These are phyloP conservation scores for Nyctalus aviator DNA, from an alignment of 2,797 vertebrate species.

Conservation along the genomic window DNA sequence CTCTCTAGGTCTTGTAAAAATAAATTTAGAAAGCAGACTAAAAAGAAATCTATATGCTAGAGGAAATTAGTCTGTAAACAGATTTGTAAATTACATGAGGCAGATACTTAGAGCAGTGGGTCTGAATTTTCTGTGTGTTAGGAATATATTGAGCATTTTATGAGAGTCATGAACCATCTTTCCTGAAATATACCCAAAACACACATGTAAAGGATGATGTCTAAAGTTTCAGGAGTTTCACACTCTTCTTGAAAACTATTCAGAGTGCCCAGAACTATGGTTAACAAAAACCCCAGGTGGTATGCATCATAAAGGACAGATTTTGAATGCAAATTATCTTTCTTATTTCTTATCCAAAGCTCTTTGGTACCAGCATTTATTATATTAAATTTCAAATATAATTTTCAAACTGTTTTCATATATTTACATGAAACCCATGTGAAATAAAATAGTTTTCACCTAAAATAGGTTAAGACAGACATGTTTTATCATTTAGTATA, in stretches of 20 bases:
- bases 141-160: background rate
- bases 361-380: background rate
- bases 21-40: background rate
- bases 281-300: background rate
- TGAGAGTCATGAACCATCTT: background rate
- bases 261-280: background rate
- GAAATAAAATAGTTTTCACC: constrained; percentile 16
- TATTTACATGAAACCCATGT: background rate
- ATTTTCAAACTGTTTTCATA: constrained; percentile 20
- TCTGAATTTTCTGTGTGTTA: background rate
- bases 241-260: background rate
- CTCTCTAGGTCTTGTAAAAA: constrained; percentile 33
- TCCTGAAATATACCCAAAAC: background rate
- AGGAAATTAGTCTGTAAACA: background rate
- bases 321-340: background rate
- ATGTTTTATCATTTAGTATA: background rate
- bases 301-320: background rate
- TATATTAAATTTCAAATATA: background rate
- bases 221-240: background rate
- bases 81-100: background rate
- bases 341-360: constrained; percentile 31
- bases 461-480: background rate
- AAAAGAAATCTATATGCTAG: background rate
- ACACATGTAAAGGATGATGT: background rate
- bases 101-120: background rate